These are phyloP conservation scores for Echinometra lucunter DNA, from an alignment of 53 echinoderm and acorn worm genomes.

Conservation along the genomic window DNA sequence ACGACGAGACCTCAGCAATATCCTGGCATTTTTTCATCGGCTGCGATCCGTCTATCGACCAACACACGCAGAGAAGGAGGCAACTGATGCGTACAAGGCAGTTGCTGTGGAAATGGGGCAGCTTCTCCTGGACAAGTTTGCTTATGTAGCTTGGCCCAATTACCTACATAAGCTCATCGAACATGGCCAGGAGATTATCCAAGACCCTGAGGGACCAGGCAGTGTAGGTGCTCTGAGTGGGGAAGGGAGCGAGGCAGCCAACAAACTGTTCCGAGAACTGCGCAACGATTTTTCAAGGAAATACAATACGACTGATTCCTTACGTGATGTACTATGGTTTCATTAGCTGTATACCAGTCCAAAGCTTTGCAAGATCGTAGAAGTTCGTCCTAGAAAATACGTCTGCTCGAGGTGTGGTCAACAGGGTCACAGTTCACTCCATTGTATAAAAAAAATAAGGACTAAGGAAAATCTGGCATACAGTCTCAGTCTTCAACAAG, in stretches of 20 bases:
- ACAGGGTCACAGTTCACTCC: constrained; percentile 9
- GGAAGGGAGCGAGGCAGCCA: constrained; percentile 77
- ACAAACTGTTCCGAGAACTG: constrained; percentile 70
- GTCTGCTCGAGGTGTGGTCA: neutral
- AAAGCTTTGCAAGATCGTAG: constrained; percentile 28
- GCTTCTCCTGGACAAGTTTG: neutral
- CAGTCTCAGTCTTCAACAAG: too few relatives aligned
- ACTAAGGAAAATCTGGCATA: too few relatives aligned
- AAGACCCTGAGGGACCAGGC: constrained; percentile 70
- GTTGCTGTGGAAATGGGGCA: neutral
- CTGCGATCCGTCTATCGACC: neutral
- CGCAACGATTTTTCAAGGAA: constrained; percentile 16
- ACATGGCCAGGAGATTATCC: constrained; percentile 64
- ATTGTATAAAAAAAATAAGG: too few relatives aligned
- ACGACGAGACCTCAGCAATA: neutral
- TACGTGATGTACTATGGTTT: constrained; percentile 73
- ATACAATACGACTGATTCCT: neutral
- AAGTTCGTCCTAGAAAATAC: neutral
- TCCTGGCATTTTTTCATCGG: neutral
- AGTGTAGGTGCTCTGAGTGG: constrained; percentile 68
- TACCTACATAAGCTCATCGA: constrained; percentile 75
- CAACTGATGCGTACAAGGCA: neutral
- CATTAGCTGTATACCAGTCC: constrained; percentile 77
- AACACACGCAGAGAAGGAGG: neutral
- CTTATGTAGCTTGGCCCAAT: constrained; percentile 67